Evolutionary conservation across 1,140 invertebrate species (phyloP).

Genomic region (Diachasmimorpha longicaudata): DNA sequence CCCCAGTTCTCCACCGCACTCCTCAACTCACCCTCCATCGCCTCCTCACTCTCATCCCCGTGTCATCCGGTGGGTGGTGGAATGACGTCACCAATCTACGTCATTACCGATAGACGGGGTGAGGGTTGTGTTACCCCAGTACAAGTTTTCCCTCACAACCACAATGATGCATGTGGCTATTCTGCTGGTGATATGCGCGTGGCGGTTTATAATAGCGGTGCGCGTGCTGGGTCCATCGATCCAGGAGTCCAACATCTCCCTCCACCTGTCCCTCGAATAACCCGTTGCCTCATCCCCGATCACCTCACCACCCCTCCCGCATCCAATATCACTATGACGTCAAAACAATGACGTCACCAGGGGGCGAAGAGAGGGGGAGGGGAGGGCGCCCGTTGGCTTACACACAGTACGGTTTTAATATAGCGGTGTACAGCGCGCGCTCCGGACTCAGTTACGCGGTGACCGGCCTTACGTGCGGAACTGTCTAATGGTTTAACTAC

Average conservation of each 20-base stretch:
- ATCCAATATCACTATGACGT: not conserved
- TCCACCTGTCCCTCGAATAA: not conserved
- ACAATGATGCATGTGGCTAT: not conserved
- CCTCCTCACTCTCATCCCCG: not conserved
- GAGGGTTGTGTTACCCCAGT: not conserved
- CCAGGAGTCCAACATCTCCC: not conserved
- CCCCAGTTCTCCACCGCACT: not conserved
- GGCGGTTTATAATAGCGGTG: not conserved
- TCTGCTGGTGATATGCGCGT: not conserved
- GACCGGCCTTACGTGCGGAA: constrained; percentile 55
- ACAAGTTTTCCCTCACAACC: not conserved
- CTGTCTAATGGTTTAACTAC: not conserved
- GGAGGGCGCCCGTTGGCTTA: constrained; percentile 32
- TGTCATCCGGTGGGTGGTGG: not conserved
- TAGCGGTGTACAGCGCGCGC: constrained; percentile 56
- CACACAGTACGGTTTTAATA: constrained; percentile 63
- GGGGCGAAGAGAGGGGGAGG: too few species aligned
- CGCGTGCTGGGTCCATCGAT: not conserved
- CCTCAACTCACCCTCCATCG: not conserved
- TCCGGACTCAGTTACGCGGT: constrained; percentile 61
- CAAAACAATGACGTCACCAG: constrained; percentile 1
- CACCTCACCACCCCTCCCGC: not conserved
- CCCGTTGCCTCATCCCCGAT: not conserved
- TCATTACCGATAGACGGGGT: not conserved
- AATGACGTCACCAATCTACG: not conserved